Conservation (phyloP, 2,888 invertebrate species). For the Dyspetes luteomarginatus region DNA sequence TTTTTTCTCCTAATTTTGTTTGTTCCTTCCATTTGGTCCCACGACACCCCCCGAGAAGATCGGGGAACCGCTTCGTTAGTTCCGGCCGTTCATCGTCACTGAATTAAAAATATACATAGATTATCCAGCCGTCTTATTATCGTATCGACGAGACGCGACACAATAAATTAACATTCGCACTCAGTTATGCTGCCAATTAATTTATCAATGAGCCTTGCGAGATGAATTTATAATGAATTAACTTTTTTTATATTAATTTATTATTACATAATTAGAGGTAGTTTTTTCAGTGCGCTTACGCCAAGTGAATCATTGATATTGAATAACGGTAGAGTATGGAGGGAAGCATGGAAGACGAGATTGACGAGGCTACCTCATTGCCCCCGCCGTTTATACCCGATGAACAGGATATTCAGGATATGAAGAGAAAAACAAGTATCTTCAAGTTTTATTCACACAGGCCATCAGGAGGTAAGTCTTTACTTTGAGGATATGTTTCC, state of each 20-base stretch:
- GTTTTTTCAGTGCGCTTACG: neutral
- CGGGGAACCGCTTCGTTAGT: too few relatives aligned
- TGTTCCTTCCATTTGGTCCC: neutral
- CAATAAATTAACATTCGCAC: neutral
- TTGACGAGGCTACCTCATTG: slow-evolving; percentile 53
- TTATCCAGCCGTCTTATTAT: neutral
- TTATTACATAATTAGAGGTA: neutral
- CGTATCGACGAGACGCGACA: neutral
- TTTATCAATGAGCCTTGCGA: too few relatives aligned
- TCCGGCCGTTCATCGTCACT: too few relatives aligned
- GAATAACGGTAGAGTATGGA: slow-evolving; percentile 26
- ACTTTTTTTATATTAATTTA: neutral
- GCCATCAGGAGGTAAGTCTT: slow-evolving; percentile 75
- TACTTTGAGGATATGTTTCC: neutral
- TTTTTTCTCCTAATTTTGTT: neutral
- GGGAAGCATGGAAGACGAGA: slow-evolving; percentile 61
- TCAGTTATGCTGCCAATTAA: too few relatives aligned
- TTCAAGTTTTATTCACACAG: slow-evolving; percentile 78
- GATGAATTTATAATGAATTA: too few relatives aligned
- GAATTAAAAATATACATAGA: too few relatives aligned
- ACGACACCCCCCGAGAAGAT: too few relatives aligned
- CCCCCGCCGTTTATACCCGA: slow-evolving; percentile 49
- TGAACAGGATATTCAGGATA: slow-evolving; percentile 69
- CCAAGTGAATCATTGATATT: slow-evolving; percentile 3
- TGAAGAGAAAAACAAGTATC: slow-evolving; percentile 77